Base-by-base conservation (phyloP, 2,888 invertebrate species). In the Leistus spinibarbis region DNA sequence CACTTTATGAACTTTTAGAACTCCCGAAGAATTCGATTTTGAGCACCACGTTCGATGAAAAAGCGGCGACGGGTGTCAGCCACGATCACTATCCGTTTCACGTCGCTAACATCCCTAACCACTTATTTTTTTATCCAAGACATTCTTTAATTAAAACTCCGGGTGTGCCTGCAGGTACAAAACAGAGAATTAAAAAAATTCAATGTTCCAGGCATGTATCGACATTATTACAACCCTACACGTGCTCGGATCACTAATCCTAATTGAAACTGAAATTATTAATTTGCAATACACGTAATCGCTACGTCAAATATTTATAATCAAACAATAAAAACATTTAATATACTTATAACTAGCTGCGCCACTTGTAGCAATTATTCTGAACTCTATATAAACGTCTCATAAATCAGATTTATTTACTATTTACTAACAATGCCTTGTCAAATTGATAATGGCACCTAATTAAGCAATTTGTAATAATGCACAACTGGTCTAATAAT, bases 71-170 rank as follows among this genome's bases (percentile, higher is more conserved):
- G 54, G 53, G 19, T 67, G 67, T 67, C 67, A 67, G 54, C 54
- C 22, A 54, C 53, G 54, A 54, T 54, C 54, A 54, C 53, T 27
- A 19, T n/a, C 19, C 40, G n/a, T 17, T 17, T 17, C 19, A 1
- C 66, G 10, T 22, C 23, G 54, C 67, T 66, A 19, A 20, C 23
- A 3, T 54, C 20, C 20, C 54, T 19, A 19, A 60, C 60, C 19
- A 60, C 16, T 19, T 19, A 19, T 20, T 19, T 40, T 60, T 60
- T 20, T 19, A 60, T n/a, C 69, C 69, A 20, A 17, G 54, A 62
- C 62, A 22, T 70, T 70, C 69, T 70, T 70, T 70, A 70, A 70
- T 70, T 70, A 70, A 70, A 70, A 70, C 69, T 70, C 54, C 13
- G 67, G 22, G 54, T 67, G 65, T 20, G 54, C 54, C 67, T 16